Evolutionary conservation across 2,797 vertebrate species (phyloP), one percentile per base, ranked within the genome.

Genomic region (Oryzias dopingdopingensis): DNA sequence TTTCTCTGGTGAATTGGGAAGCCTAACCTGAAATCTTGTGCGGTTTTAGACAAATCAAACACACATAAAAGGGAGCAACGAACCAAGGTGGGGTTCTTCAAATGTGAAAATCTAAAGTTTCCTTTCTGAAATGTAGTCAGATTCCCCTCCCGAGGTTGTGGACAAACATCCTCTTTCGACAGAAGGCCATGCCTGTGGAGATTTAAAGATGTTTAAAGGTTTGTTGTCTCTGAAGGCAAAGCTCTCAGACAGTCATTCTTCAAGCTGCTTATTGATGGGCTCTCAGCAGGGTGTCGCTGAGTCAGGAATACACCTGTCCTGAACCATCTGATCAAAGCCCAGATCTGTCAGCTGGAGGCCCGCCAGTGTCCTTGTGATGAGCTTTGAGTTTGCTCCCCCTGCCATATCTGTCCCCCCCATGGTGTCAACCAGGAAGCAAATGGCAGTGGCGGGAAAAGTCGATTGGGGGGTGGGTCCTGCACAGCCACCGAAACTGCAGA

Each of bases 321-420:
- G 20, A 78, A 58, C 67, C 74, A 6, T 57, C 58, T 56, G 77
- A 88, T 86, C 82, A 90, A 89, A 88, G 83, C 80, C 70, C 58
- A 20, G 69, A 56, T 77, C 77, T 42, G 52, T 76, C 75, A 65
- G 68, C 77, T 61, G 61, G 67, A 65, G 77, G 64, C 66, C 48
- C 14, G 12, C 15, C 32, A 7, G 52, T 49, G 80, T 80, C 76
- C 80, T 54, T 16, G 56, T 62, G 69, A 20, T 26, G 10, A 77
- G 71, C 76, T 65, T 47, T 22, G 17, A 72, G 49, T 41, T 18
- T 2, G 22, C 65, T 44, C 68, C 12, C 26, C 58, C 56, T 51
- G 59, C 61, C 42, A 62, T 1, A 54, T 65, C 58, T 14, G 78
- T 55, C 65, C 72, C 81, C 26, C 18, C 61, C 62, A 44, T 77